phyloP scores from a whole-genome alignment of 2,888 invertebrate genomes.

The Blomia tropicalis region DNA sequence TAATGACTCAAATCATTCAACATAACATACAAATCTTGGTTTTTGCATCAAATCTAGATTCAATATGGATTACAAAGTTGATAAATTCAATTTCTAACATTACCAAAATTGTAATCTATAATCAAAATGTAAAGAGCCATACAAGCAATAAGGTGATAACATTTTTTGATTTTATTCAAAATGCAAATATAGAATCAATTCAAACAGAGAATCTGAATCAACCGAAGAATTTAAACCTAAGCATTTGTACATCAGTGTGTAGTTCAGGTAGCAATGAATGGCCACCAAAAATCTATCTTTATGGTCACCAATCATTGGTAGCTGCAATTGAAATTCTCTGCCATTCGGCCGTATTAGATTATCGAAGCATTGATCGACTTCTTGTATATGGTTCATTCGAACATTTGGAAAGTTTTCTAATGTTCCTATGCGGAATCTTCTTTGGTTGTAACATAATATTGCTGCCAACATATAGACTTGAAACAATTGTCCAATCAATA shows the following conservation, averaged over 20 bases:
- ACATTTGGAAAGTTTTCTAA: background rate
- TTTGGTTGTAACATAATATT: conserved; percentile 8
- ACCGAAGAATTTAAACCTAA: background rate
- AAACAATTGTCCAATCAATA: background rate
- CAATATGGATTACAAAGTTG: conserved; percentile 7
- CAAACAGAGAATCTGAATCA: background rate
- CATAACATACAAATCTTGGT: conserved; percentile 13
- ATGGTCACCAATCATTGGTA: conserved; percentile 10
- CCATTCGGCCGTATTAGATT: conserved; percentile 14
- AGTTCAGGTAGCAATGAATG: background rate
- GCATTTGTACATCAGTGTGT: conserved; percentile 2
- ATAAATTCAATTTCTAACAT: conserved; percentile 1
- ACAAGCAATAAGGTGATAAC: background rate
- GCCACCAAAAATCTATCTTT: conserved; percentile 12
- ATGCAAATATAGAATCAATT: background rate
- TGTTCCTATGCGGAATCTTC: background rate
- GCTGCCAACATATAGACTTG: background rate
- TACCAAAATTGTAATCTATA: background rate
- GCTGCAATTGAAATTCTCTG: conserved; percentile 12
- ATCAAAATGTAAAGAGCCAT: background rate
- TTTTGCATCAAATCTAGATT: background rate
- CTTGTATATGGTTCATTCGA: conserved; percentile 8
- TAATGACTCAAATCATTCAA: conserved; percentile 17
- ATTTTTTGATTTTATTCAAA: background rate
- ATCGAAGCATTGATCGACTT: conserved; percentile 5